Conservation (phyloP, 92 coral and sea anemone species). For the Palythoa grandiflora region DNA sequence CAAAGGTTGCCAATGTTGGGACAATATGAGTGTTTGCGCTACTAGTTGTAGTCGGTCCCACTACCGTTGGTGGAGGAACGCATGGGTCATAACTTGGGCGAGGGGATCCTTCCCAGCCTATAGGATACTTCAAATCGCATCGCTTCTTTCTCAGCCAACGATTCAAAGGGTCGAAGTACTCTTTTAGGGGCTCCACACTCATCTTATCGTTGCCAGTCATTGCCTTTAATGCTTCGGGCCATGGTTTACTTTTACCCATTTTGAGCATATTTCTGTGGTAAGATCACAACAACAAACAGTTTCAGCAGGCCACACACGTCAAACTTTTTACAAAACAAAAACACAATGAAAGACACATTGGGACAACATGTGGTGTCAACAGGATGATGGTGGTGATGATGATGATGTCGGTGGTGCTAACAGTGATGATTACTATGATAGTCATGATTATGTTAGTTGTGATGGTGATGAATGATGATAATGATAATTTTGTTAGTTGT, state of each 20-base stretch:
- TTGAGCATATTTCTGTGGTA: constrained; percentile 73
- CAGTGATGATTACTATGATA: too few relatives aligned
- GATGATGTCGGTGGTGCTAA: too few relatives aligned
- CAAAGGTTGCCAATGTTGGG: constrained; percentile 1
- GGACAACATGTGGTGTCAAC: too few relatives aligned
- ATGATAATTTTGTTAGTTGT: too few relatives aligned
- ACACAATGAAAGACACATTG: too few relatives aligned
- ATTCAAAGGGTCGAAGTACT: constrained; percentile 79
- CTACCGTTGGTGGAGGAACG: background rate
- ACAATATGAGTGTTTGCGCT: background rate
- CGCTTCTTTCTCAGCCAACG: constrained; percentile 80
- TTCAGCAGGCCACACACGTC: background rate
- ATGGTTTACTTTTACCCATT: constrained; percentile 81
- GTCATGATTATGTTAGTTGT: too few relatives aligned
- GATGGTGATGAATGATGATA: too few relatives aligned
- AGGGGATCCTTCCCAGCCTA: constrained; percentile 86
- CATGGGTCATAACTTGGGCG: constrained; percentile 72
- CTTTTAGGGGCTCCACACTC: constrained; percentile 76
- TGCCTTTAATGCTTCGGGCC: constrained; percentile 78
- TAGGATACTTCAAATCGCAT: constrained; percentile 66
- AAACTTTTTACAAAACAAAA: background rate
- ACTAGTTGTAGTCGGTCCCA: background rate
- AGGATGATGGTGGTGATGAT: too few relatives aligned
- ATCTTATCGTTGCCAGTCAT: constrained; percentile 74
- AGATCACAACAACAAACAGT: background rate